Base-by-base conservation (phyloP, 2,888 invertebrate genomes). In the Eristalis tenax region DNA sequence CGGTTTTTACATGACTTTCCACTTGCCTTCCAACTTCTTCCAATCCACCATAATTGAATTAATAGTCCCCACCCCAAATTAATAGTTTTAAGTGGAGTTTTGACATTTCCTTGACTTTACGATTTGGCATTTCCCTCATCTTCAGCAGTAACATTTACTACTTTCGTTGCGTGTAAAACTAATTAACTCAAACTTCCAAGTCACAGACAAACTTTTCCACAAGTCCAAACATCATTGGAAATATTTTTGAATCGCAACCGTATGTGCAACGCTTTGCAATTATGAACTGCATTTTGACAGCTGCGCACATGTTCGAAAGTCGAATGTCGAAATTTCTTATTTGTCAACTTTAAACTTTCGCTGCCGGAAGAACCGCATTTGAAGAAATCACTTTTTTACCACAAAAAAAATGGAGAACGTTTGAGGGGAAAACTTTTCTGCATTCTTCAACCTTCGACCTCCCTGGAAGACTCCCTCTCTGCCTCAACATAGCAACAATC, bases 391-490 rank as follows among this genome's bases (percentile, higher is more conserved):
- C 38, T 38, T 38, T 38, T 4, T 0, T 13, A 13, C 1, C 13
- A 38, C n/a, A 15, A 40, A 40, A 15, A 10, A 40, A 43, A 13
- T n/a, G 50, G 8, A 2, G 23, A 59, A 59, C 15, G 13, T 0
- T 10, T 11, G 63, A 59, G 40, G 26, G 50, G 22, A 35, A 74
- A 79, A 80, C 79, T 84, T 80, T 63, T 75, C 38, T 11, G 61
- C 59, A 66, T 59, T 74, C 64, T 59, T 43, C 50, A 56, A 64
- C 64, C 56, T 56, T 15, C 56, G n/a, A n/a, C n/a, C n/a, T n/a
- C n/a, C n/a, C n/a, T n/a, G n/a, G 50, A 26, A 28, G 8, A 50
- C 26, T 15, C 64, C 18, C 10, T n/a, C 28, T 15, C 10, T 6
- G 10, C n/a, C 35, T 35, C 35, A 22, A 38, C 4, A 18, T 22